phyloP scores from a whole-genome alignment of 2,113 vertebrate genomes.

The Leptobrachium ailaonicum region DNA sequence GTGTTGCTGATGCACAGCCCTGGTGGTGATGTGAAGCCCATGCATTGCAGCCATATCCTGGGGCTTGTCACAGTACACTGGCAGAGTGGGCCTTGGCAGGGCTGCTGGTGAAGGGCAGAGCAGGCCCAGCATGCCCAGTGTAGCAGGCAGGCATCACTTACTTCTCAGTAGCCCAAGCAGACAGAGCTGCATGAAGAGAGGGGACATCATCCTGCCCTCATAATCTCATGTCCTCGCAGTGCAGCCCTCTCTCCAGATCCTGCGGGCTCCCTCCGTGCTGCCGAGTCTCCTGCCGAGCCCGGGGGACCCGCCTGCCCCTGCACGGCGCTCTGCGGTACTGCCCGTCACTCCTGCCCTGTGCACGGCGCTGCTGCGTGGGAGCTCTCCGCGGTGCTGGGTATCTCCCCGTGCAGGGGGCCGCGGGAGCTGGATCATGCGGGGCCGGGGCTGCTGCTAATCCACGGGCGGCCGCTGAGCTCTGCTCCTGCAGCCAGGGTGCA shows the following conservation, averaged over 20 bases:
- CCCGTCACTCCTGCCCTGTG: neutral
- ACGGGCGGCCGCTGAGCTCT: neutral
- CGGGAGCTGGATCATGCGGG: neutral
- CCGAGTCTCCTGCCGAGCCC: neutral
- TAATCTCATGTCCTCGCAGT: neutral
- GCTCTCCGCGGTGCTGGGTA: neutral
- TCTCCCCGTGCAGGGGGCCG: neutral
- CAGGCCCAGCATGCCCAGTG: neutral
- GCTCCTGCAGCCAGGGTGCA: neutral
- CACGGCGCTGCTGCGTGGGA: neutral
- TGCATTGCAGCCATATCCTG: too few species aligned
- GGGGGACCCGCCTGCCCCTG: neutral
- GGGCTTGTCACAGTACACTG: too few species aligned
- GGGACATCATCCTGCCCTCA: constrained; percentile 21
- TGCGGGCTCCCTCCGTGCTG: neutral
- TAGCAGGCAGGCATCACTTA: neutral
- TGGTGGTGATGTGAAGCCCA: too few species aligned
- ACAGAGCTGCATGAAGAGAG: constrained; percentile 21
- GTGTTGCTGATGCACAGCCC: neutral
- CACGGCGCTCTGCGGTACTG: neutral
- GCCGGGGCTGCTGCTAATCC: too few species aligned
- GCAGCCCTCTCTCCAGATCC: neutral
- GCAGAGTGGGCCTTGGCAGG: too few species aligned
- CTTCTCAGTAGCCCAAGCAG: constrained; percentile 26
- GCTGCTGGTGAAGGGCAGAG: neutral